A percentile compares a stretch with the other conserved stretches of the same genome.
phyloP scores from a whole-genome alignment of 1,140 invertebrate genomes.

The Melipona quadrifasciata region DNA sequence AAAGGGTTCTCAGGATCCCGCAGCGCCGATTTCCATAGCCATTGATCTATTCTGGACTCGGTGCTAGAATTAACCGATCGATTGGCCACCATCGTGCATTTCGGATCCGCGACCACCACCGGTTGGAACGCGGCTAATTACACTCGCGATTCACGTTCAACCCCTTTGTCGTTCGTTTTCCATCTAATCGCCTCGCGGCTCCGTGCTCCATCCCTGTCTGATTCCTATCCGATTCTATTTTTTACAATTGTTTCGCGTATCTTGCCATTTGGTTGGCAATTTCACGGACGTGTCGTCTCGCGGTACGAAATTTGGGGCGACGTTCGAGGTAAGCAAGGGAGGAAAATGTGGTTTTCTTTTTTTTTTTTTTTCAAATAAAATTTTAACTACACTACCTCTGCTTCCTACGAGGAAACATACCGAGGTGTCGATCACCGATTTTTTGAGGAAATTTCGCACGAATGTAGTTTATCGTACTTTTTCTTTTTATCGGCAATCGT shows the following conservation, averaged over 20 bases:
- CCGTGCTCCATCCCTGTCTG: not conserved
- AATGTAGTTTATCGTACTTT: no score
- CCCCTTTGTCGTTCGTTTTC: not conserved
- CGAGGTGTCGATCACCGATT: no score
- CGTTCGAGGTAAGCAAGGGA: no score
- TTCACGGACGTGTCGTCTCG: not conserved
- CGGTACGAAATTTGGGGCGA: not conserved
- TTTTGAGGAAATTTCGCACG: no score
- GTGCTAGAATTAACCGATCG: slow-evolving; percentile 59
- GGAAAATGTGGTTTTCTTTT: no score
- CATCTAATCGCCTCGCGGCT: not conserved
- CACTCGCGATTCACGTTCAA: not conserved
- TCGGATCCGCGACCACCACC: not conserved
- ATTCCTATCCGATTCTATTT: not conserved
- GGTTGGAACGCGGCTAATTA: slow-evolving; percentile 14
- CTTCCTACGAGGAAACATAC: no score
- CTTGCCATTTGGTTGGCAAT: not conserved
- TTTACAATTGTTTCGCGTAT: not conserved
- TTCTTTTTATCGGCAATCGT: no score
- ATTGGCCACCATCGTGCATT: slow-evolving; percentile 28
- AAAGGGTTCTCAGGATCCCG: slow-evolving; percentile 63
- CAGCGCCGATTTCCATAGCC: slow-evolving; percentile 57
- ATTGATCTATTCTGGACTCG: slow-evolving; percentile 56
- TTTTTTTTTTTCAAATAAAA: no score
- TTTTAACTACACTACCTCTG: no score